Evolutionary conservation across 2,888 invertebrate genomes (phyloP), one percentile per base, ranked within the genome.

Genomic region (Apotomis betuletana): DNA sequence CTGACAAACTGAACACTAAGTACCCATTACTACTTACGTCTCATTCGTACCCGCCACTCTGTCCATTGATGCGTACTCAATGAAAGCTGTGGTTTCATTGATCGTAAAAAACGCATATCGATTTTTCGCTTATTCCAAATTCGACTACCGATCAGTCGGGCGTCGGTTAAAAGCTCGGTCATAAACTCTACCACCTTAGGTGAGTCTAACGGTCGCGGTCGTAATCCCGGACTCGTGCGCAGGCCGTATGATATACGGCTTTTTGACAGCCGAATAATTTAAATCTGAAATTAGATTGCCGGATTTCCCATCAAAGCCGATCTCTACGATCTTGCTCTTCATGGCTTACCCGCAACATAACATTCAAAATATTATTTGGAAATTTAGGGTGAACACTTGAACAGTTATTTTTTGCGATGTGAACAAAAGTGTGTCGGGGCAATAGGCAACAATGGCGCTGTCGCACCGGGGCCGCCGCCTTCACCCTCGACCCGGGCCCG

Each of bases 401-500:
- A 72, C 72, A 72, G 72, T 72, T 72, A 68, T 72, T 72, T 62
- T 72, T 72, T 72, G 72, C 63, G 63, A 57, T 59, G 41, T 52
- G 58, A 68, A 72, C 63, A 72, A 68, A 72, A 72, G 72, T 72
- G 63, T 72, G 72, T 68, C 72, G 72, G 62, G 62, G 68, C 72
- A 72, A 67, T 46, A 68, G 68, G 55, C 62, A 68, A 72, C 72
- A 72, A 72, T 72, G 52, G 68, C 38, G 15, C 38, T 58, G 59
- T 49, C 57, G 69, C 62, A 57, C 69, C 27, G 61, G 61, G 70
- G 70, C 49, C 67, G 67, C 38, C 64, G 72, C 72, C 72, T 72
- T 72, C 72, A 72, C 72, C 72, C 67, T 67, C 72, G 72, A 72
- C 72, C 72, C 38, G 62, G 52, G 61, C 41, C 49, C 10, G 46